phyloP scores from a whole-genome alignment of 2,797 vertebrate genomes.

The Myiothlypis coronata region DNA sequence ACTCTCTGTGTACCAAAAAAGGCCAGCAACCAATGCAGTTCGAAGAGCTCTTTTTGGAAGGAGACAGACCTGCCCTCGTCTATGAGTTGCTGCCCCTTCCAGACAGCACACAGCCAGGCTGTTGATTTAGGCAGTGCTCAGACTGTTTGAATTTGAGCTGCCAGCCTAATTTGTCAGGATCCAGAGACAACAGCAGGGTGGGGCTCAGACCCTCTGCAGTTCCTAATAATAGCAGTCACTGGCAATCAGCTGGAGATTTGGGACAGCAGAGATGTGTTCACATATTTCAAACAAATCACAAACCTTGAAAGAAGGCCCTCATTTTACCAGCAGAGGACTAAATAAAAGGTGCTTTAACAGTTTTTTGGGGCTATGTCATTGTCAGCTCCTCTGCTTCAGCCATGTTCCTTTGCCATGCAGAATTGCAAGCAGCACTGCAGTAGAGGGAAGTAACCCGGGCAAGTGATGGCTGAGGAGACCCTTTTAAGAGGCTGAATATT shows the following conservation, averaged over 20 bases:
- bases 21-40: neutral
- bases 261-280: neutral
- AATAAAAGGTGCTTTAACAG: neutral
- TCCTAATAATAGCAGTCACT: neutral
- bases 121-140: constrained; percentile 1
- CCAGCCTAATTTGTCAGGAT: constrained; percentile 7
- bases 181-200: neutral
- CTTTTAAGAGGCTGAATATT: neutral
- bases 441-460: neutral
- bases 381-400: neutral
- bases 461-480: neutral
- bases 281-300: neutral
- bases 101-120: neutral
- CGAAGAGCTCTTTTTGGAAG: neutral
- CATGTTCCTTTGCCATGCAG: neutral
- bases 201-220: neutral
- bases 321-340: neutral
- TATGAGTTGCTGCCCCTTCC: neutral
- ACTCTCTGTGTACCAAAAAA: neutral
- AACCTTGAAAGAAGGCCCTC: neutral
- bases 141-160: constrained; percentile 6
- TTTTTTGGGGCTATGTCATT: neutral
- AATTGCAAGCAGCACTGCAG: neutral
- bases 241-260: neutral
- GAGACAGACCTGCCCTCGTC: neutral